Conservation (phyloP, 2,888 invertebrate genomes). For the Isoperla grammatica region DNA sequence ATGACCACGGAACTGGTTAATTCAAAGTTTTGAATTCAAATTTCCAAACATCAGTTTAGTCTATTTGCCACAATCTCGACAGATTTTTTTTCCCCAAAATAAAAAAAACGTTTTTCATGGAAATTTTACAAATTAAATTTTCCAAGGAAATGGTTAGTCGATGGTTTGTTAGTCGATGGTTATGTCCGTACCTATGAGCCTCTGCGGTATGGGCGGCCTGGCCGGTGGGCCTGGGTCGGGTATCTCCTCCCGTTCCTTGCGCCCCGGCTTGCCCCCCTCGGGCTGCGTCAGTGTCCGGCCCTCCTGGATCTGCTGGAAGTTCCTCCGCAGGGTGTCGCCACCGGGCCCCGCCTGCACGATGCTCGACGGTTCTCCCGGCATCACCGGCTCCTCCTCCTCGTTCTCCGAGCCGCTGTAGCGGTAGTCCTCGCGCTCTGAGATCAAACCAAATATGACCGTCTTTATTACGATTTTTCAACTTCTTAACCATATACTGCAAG, state of each 20-base stretch:
- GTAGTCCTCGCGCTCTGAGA: slow-evolving; percentile 47
- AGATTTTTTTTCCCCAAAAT: too few relatives aligned
- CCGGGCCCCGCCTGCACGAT: slow-evolving; percentile 79
- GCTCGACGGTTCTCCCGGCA: slow-evolving; percentile 91
- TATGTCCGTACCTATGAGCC: slow-evolving; percentile 66
- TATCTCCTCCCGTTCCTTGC: slow-evolving; percentile 45
- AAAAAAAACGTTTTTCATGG: too few relatives aligned
- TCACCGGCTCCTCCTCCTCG: slow-evolving; percentile 89
- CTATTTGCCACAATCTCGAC: too few relatives aligned
- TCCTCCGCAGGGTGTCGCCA: slow-evolving; percentile 92
- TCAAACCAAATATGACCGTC: background rate
- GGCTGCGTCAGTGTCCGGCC: slow-evolving; percentile 54
- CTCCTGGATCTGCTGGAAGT: slow-evolving; percentile 94
- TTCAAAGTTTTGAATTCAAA: too few relatives aligned
- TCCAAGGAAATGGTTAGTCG: too few relatives aligned
- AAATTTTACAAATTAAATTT: too few relatives aligned
- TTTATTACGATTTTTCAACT: too few relatives aligned
- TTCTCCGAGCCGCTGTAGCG: slow-evolving; percentile 94
- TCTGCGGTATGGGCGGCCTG: slow-evolving; percentile 82
- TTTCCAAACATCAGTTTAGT: too few relatives aligned
- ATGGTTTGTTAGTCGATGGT: too few relatives aligned
- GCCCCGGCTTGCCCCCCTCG: slow-evolving; percentile 37
- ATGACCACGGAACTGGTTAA: too few relatives aligned
- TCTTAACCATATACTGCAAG: too few relatives aligned
- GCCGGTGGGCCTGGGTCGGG: slow-evolving; percentile 84